These are phyloP conservation scores for Coracopsis vasa DNA, from an alignment of 2,113 vertebrate species.

Conservation along the genomic window DNA sequence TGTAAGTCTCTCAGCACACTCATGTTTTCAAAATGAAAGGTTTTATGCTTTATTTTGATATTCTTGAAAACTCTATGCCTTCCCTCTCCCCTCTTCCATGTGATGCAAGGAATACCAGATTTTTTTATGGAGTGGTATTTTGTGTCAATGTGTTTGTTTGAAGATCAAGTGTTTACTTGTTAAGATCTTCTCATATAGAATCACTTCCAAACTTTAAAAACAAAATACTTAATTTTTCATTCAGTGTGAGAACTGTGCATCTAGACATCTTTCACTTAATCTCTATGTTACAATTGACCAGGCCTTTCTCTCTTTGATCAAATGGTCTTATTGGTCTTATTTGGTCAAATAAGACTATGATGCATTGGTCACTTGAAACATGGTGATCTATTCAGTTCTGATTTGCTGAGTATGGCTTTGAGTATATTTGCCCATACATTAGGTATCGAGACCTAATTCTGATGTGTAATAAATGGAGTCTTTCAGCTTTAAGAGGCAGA, in stretches of 20 bases:
- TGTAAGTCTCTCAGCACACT: background rate
- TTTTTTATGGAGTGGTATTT: background rate
- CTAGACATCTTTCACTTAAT: background rate
- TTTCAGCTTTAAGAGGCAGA: conserved; percentile 17
- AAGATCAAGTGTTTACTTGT: background rate
- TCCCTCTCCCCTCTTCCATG: background rate
- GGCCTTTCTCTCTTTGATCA: background rate
- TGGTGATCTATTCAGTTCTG: background rate
- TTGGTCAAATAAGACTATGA: background rate
- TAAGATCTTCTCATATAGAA: background rate
- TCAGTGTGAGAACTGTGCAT: background rate
- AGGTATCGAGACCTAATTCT: background rate
- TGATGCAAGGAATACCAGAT: background rate
- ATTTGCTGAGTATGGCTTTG: background rate
- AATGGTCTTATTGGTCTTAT: too few species aligned
- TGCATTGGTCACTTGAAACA: background rate
- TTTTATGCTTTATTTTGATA: background rate
- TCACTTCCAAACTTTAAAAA: background rate
- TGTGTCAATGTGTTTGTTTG: accelerated
- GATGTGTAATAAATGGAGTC: background rate
- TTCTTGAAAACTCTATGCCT: background rate
- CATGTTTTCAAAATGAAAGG: background rate
- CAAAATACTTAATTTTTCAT: background rate
- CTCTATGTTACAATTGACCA: background rate
- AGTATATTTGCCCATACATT: background rate